phyloP scores from a whole-genome alignment of 2,113 vertebrate genomes.

The Rynchops niger region DNA sequence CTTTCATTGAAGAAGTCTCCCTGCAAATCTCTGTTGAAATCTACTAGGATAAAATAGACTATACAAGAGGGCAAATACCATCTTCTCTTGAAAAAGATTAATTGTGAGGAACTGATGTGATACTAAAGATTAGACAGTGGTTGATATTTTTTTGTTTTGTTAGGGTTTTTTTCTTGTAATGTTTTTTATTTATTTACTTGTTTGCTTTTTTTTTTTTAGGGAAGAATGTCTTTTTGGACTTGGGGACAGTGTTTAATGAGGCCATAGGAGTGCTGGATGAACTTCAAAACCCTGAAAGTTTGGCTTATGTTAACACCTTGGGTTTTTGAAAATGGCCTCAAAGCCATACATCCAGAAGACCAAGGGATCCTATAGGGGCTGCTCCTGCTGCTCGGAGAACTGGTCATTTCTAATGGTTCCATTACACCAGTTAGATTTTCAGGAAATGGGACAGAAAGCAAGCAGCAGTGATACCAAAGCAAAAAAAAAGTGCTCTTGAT shows the following conservation, averaged over 20 bases:
- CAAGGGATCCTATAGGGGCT: background rate
- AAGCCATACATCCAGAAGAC: background rate
- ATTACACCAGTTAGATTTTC: background rate
- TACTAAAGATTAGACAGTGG: background rate
- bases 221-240: background rate
- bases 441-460: background rate
- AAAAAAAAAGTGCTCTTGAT: background rate
- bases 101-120: background rate
- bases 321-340: background rate
- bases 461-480: background rate
- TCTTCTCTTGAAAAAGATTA: background rate
- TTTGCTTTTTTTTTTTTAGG: background rate
- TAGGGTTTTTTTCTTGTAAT: background rate
- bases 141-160: background rate
- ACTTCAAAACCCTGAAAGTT: background rate
- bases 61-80: background rate
- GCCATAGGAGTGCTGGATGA: background rate
- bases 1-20: slow-evolving; percentile 32
- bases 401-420: background rate
- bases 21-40: background rate
- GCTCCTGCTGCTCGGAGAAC: background rate
- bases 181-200: background rate
- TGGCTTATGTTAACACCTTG: background rate
- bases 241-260: background rate
- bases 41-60: background rate